These are phyloP conservation scores for Drosophila histrio DNA, from an alignment of 2,888 invertebrate genomes.

Conservation along the genomic window DNA sequence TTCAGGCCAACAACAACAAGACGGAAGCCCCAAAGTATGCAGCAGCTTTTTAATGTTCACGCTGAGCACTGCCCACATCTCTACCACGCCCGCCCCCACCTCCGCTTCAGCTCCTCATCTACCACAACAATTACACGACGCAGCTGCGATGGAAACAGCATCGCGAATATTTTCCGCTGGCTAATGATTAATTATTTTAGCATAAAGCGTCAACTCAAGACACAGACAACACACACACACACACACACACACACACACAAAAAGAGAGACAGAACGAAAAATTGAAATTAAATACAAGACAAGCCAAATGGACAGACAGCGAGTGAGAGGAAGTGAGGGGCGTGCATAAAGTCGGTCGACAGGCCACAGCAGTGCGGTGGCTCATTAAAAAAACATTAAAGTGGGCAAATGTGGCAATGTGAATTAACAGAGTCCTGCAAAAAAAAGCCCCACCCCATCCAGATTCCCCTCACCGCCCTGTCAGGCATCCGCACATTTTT, in stretches of 20 bases:
- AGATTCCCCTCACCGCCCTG: too few relatives aligned
- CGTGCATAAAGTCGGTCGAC: slow-evolving; percentile 28
- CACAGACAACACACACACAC: slow-evolving; percentile 38
- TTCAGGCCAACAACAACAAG: slow-evolving; percentile 5
- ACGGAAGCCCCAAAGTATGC: slow-evolving; percentile 41
- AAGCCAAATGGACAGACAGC: slow-evolving; percentile 43
- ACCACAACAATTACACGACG: slow-evolving; percentile 74
- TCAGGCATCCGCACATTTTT: slow-evolving; percentile 43
- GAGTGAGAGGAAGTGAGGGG: background rate
- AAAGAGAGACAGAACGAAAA: slow-evolving; percentile 42
- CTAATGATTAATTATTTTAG: slow-evolving; percentile 80
- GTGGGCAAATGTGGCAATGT: slow-evolving; percentile 62
- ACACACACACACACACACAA: slow-evolving; percentile 9
- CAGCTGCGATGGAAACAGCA: slow-evolving; percentile 59
- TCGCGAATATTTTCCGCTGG: slow-evolving; percentile 73
- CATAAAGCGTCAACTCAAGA: slow-evolving; percentile 79
- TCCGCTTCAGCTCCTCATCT: background rate
- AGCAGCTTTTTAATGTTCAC: slow-evolving; percentile 56
- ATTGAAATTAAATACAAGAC: slow-evolving; percentile 73
- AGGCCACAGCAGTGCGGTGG: slow-evolving; percentile 45
- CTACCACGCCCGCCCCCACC: background rate
- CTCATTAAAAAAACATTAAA: slow-evolving; percentile 80
- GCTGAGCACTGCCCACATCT: slow-evolving; percentile 20
- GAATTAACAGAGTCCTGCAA: slow-evolving; percentile 53
- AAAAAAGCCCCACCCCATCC: background rate